Base-by-base conservation (phyloP, 1,140 invertebrate species). In the Dryas iulia region DNA sequence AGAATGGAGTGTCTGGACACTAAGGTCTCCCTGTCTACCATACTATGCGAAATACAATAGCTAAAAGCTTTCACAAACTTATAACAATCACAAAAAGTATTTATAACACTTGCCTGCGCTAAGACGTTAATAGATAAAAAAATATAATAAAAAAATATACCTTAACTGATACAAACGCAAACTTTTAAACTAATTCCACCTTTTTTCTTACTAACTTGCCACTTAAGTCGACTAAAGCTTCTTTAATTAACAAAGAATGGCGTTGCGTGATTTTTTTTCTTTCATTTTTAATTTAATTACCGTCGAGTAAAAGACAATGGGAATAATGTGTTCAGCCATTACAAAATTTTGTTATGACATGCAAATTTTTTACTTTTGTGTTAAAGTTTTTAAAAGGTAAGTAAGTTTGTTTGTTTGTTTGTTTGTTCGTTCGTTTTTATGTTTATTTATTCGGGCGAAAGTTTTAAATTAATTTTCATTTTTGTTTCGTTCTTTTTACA, bases 261-360 rank as follows among this genome's bases (percentile, higher is more conserved):
- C 76, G 83, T 89, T 86, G 87, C 87, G 87, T 90, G 87, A 24
- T 56, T 56, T 81, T 78, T 74, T 83, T 86, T 82, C 3, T 85
- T 87, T 87, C 82, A 88, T 90, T 87, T 88, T 84, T 80, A 83
- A 89, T 90, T 90, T 86, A 89, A 90, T 90, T 87, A 88, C 79
- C 66, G 65, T 73, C 69, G 69, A 74, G 62, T 57, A 74, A 74
- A 74, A 90, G 84, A 89, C 85, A 87, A 90, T 82, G 83, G 82
- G 74, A 76, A 79, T 86, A 87, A 86, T 84, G 83, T 81, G 83
- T 89, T 86, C 76, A 66, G 79, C 75, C 78, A 84, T 87, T 86
- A 84, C 57, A 60, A 66, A 83, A 47, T 47, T 83, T 64, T 83
- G 75, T 84, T 79, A 67, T 72, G 76, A 79, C 78, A 82, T 84